Base-by-base conservation (phyloP, 2,888 invertebrate species). In the Himalopsyche kuldschensis region DNA sequence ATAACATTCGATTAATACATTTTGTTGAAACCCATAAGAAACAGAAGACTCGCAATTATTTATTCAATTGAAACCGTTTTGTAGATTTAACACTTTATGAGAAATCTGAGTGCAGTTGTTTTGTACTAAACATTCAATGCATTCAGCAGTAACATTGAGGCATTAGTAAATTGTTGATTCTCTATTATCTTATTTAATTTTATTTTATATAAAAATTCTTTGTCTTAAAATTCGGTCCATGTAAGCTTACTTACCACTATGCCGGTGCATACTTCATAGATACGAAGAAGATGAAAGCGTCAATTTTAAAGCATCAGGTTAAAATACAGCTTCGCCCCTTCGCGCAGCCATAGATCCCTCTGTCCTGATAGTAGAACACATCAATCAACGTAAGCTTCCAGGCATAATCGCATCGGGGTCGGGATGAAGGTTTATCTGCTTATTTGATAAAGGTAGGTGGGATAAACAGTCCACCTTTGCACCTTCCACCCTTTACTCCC, bases 331-430 rank as follows among this genome's bases (percentile, higher is more conserved):
- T 11, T 55, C 55, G 55, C 55, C 55, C 35, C 78, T 35, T n/a
- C 75, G 35, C 78, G 78, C 8, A 24, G 78, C 78, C 55, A 55
- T 41, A 78, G 80, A 84, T 86, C 79, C 82, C 79, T 78, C 31
- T 24, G 20, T 20, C 63, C 47, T 80, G 86, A 86, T 85, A 85
- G 69, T 82, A 75, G 76, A 84, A 85, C 81, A 84, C 86, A 86
- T 86, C 86, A 86, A 86, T 86, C 86, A 86, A 85, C 75, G 78
- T 82, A 83, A 82, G 84, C 86, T 84, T 48, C 80, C 69, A 79
- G 82, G 82, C 85, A 85, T 84, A 84, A 86, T 84, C 83, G 86
- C 82, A 69, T 69, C 82, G 79, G 84, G 83, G 83, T 82, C 82
- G 81, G 84, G 84, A 80, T 81, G 82, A 82, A 84, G 85, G 82